A percentile compares a stretch with the other conserved stretches of the same genome.
These are phyloP conservation scores for Drosophila prosaltans DNA, from an alignment of 1,140 invertebrate species.

Conservation along the genomic window DNA sequence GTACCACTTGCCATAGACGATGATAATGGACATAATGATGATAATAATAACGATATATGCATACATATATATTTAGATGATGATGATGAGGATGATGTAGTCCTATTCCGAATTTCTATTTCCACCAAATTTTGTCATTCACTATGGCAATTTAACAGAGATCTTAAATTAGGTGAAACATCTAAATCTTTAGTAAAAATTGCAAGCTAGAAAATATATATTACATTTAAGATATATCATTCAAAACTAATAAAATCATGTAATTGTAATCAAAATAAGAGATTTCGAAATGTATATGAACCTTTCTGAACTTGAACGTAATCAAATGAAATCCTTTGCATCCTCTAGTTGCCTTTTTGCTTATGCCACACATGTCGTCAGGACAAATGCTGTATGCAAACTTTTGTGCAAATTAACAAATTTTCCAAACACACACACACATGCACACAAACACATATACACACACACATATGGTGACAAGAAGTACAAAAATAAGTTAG, in stretches of 20 bases:
- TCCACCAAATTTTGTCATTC: not conserved
- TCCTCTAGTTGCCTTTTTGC: conserved; percentile 27
- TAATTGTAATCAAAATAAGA: not conserved
- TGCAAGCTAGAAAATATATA: not conserved
- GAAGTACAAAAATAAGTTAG: conserved; percentile 48
- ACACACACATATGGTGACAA: conserved; percentile 24
- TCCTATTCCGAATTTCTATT: not conserved
- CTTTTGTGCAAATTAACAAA: conserved; percentile 79
- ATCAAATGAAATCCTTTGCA: conserved; percentile 4
- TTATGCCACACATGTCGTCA: conserved; percentile 69
- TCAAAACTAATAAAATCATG: too few relatives aligned
- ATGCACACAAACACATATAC: conserved; percentile 20
- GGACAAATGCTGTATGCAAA: conserved; percentile 65
- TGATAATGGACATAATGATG: not conserved
- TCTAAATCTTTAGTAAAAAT: not conserved
- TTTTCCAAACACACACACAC: conserved; percentile 45
- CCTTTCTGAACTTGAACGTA: not conserved
- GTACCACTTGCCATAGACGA: not conserved
- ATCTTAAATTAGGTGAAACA: too few relatives aligned
- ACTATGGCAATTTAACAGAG: too few relatives aligned
- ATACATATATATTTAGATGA: not conserved
- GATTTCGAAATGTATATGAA: not conserved
- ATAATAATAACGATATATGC: not conserved
- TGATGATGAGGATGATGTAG: not conserved
- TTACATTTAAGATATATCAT: not conserved